phyloP scores from a whole-genome alignment of 2,113 vertebrate genomes.

The Mirza zaza region DNA sequence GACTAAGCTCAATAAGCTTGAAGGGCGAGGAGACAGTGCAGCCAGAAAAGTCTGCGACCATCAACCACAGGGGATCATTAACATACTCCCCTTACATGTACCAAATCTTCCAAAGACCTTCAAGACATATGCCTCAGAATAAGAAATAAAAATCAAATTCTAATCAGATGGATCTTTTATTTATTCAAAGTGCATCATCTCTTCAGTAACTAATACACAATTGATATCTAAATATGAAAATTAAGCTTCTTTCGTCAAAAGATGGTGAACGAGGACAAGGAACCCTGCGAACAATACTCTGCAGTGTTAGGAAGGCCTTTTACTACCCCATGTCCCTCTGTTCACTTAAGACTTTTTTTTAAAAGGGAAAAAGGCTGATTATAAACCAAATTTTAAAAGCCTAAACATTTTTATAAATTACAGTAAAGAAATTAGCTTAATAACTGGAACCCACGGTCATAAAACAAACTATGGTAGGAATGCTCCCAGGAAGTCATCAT shows the following conservation, averaged over 20 bases:
- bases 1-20: neutral
- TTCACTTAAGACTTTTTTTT: neutral
- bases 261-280: too few relatives aligned
- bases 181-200: neutral
- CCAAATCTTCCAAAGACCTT: neutral
- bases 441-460: too few relatives aligned
- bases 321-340: neutral
- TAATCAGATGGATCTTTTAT: neutral
- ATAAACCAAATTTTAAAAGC: neutral
- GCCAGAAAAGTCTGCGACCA: neutral
- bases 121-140: neutral
- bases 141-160: neutral
- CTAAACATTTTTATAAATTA: neutral
- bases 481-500: neutral
- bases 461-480: neutral
- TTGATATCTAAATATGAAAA: neutral
- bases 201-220: neutral
- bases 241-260: neutral
- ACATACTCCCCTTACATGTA: accelerated
- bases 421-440: neutral
- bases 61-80: neutral
- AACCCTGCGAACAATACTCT: neutral
- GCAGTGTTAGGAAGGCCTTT: neutral
- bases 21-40: neutral
- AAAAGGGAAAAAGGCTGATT: neutral